phyloP scores from a whole-genome alignment of 2,113 vertebrate genomes.

The Ciconia maguari region DNA sequence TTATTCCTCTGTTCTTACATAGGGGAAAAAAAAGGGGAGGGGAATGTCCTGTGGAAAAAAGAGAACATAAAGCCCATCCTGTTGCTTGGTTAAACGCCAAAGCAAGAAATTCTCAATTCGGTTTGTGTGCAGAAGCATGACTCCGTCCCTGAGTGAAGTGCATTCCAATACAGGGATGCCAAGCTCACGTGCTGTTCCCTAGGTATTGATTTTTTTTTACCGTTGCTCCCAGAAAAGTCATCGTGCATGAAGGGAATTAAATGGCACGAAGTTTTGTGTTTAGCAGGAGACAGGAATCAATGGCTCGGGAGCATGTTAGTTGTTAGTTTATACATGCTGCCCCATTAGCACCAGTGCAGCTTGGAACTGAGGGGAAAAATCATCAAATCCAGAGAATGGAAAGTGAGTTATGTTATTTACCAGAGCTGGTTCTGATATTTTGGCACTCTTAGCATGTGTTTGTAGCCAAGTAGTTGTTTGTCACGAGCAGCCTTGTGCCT shows the following conservation, averaged over 20 bases:
- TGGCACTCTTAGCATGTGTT: not conserved
- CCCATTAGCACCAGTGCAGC: not conserved
- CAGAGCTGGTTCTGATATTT: not conserved
- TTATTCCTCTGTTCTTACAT: not conserved
- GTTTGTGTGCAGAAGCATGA: not conserved
- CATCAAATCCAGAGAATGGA: not conserved
- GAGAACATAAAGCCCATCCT: not conserved
- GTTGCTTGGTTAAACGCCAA: not conserved
- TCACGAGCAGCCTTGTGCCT: not conserved
- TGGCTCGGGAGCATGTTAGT: not conserved
- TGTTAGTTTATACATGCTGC: not conserved
- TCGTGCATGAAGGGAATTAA: conserved; percentile 40
- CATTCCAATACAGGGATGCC: not conserved
- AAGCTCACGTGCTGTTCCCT: conserved; percentile 19
- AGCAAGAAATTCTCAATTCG: not conserved
- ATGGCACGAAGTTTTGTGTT: conserved; percentile 2
- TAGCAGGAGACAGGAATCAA: conserved; percentile 20
- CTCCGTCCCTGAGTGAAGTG: not conserved
- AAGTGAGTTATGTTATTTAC: not conserved
- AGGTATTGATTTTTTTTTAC: conserved; percentile 16
- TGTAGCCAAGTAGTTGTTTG: not conserved
- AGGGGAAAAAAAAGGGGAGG: not conserved
- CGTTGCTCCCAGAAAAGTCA: conserved; percentile 20
- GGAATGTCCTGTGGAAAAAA: not conserved
- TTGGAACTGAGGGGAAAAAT: not conserved